Evolutionary conservation across 2,113 vertebrate species (phyloP).

Genomic region (Buteo buteo): DNA sequence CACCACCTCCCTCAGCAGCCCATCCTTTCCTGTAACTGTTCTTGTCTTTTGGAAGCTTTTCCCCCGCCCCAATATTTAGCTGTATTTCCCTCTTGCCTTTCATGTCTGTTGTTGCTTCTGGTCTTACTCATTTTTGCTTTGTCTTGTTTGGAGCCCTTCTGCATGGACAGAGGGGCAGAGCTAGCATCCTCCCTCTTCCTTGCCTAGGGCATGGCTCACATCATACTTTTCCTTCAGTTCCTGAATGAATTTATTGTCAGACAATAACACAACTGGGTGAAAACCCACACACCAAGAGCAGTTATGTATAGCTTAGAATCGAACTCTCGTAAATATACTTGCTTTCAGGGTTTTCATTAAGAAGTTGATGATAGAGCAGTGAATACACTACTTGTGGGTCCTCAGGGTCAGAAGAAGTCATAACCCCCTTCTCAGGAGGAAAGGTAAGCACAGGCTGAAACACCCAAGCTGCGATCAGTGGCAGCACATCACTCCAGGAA

Average conservation of each 20-base stretch:
- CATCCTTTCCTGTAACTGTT: not conserved
- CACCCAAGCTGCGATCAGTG: not conserved
- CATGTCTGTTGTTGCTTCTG: not conserved
- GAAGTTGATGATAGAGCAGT: not conserved
- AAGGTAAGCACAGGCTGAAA: not conserved
- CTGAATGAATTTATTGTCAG: not conserved
- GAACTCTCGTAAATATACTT: not conserved
- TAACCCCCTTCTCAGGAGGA: not conserved
- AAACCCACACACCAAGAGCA: not conserved
- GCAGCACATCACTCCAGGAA: not conserved
- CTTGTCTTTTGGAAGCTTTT: not conserved
- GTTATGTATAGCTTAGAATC: not conserved
- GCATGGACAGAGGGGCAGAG: not conserved
- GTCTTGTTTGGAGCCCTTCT: not conserved
- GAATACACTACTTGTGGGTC: not conserved
- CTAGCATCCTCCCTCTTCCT: not conserved
- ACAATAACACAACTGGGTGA: not conserved
- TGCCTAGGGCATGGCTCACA: not conserved
- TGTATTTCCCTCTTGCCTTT: not conserved
- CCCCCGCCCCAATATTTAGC: fast-evolving
- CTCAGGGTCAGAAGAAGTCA: not conserved
- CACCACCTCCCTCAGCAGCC: not conserved
- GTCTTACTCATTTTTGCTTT: not conserved
- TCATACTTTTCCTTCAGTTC: not conserved
- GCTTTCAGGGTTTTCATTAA: not conserved